Evolutionary conservation across 1,140 invertebrate species (phyloP).

Genomic region (Reticulitermes speratus): DNA sequence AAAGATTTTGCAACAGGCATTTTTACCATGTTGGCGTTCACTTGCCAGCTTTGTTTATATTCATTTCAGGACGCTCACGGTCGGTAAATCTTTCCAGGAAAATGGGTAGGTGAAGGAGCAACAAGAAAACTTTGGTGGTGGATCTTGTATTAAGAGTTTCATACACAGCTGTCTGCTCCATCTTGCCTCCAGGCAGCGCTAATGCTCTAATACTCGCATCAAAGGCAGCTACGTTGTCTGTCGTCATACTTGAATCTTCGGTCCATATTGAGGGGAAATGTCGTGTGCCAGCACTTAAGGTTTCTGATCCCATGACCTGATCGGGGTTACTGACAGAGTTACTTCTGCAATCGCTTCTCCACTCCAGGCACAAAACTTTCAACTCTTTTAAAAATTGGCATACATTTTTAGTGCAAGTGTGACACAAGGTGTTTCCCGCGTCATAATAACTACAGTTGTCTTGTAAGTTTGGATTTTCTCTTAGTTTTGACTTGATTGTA

Average conservation of each 20-base stretch:
- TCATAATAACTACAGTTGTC: too few species aligned
- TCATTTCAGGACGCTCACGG: neutral
- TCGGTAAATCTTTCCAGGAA: too few species aligned
- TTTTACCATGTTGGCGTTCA: neutral
- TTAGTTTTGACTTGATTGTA: too few species aligned
- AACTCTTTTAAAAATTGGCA: too few species aligned
- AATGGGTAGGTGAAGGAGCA: neutral
- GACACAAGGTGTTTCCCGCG: neutral
- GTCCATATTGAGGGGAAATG: neutral
- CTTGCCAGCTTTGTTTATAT: neutral
- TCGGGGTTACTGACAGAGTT: neutral
- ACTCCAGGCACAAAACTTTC: too few species aligned
- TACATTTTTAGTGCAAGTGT: neutral
- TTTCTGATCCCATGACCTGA: neutral
- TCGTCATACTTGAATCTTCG: neutral
- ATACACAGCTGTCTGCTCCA: neutral
- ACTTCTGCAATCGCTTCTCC: neutral
- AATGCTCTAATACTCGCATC: too few species aligned
- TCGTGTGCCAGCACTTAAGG: neutral
- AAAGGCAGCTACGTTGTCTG: too few species aligned
- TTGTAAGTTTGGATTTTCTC: too few species aligned
- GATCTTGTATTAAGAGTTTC: conserved; percentile 11
- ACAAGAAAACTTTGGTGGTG: conserved; percentile 11
- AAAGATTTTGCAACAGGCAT: too few species aligned
- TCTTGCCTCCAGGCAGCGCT: neutral